Percentiles rank a stretch among this genome's conserved stretches.
These are phyloP conservation scores for Platyura marginata DNA, from an alignment of 1,140 invertebrate genomes.

Conservation along the genomic window DNA sequence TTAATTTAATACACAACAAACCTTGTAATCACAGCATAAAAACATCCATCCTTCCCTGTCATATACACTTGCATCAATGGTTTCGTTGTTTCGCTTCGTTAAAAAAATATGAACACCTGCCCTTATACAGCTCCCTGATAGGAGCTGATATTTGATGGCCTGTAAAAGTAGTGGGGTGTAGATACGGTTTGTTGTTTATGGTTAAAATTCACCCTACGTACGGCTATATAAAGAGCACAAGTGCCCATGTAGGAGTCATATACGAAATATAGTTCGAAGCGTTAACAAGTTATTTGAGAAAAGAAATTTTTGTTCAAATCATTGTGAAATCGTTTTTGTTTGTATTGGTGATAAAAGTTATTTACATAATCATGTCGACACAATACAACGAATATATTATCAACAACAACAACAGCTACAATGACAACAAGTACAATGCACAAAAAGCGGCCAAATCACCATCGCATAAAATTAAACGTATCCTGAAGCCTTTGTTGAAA, in stretches of 20 bases:
- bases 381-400: constrained; percentile 33
- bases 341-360: background rate
- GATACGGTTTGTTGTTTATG: background rate
- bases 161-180: background rate
- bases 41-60: background rate
- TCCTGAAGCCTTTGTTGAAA: constrained; percentile 25
- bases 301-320: background rate
- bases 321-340: background rate
- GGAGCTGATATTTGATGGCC: background rate
- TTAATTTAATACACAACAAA: background rate
- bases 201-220: background rate
- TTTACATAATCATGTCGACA: constrained; percentile 25
- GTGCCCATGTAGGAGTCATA: background rate
- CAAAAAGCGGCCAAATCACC: constrained; percentile 25
- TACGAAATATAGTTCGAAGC: background rate
- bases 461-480: constrained; percentile 34
- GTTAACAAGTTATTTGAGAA: background rate
- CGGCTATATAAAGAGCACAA: background rate
- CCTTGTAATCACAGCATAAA: background rate
- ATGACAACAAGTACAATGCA: constrained; percentile 32
- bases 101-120: constrained; percentile 1
- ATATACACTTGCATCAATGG: background rate
- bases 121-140: background rate
- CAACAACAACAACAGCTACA: constrained; percentile 30
- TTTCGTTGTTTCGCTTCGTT: background rate